Evolutionary conservation across 2,797 vertebrate genomes (phyloP), one percentile per base, ranked within the genome.

Genomic region (Hemitrygon akajei): DNA sequence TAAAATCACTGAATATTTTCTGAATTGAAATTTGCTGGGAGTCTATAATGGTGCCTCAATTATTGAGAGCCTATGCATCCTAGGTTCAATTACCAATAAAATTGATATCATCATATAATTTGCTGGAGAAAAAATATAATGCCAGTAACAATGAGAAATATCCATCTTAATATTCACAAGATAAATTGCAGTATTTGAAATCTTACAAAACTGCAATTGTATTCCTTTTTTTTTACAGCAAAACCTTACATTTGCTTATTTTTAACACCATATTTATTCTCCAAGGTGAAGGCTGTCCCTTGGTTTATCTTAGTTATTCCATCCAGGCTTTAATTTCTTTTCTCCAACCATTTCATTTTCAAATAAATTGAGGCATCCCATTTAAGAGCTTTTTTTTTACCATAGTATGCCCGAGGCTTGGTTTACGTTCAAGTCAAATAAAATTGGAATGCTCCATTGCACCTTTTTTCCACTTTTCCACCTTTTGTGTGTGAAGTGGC

Each of bases 401-500:
- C 91, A 30, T 71, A 76, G 71, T 96, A 97, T 96, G 97, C 98
- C 97, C 96, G 95, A 96, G 98, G 98, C 97, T 96, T 96, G 96
- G 97, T 96, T 97, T 96, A 96, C 96, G 97, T 98, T 97, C 96
- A 97, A 97, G 98, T 98, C 98, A 98, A 93, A 98, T 98, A 98
- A 97, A 98, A 97, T 98, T 96, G 97, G 97, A 98, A 97, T 96
- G 97, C 97, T 97, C 96, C 94, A 95, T 96, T 96, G 97, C 97
- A 97, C 97, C 97, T 97, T 97, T 97, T 96, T 97, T 95, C 79
- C 92, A 93, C 91, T 93, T 93, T 93, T 91, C 96, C 97, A 98
- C 97, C 97, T 97, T 98, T 98, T 98, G 98, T 98, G 98, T 98
- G 98, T 97, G 97, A 98, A 98, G 98, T 98, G 97, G 98, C 98